phyloP scores from a whole-genome alignment of 2,888 invertebrate species.

The Timema podura region DNA sequence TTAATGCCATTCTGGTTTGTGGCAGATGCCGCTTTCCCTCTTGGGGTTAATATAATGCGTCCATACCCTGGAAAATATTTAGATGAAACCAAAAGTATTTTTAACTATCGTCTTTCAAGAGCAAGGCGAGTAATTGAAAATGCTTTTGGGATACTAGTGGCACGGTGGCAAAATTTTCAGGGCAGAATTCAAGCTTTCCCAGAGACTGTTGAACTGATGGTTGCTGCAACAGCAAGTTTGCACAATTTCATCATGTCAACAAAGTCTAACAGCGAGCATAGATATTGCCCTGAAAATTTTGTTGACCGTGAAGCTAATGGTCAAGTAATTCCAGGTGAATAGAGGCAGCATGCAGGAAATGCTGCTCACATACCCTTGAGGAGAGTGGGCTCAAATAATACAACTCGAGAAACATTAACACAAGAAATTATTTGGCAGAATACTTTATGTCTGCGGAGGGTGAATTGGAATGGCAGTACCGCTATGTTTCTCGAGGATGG shows the following conservation, averaged over 20 bases:
- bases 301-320: slow-evolving; percentile 19
- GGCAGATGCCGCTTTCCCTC: slow-evolving; percentile 28
- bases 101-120: slow-evolving; percentile 26
- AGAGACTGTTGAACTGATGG: slow-evolving; percentile 16
- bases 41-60: slow-evolving; percentile 23
- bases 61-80: slow-evolving; percentile 25
- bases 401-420: slow-evolving; percentile 7
- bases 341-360: slow-evolving; percentile 8
- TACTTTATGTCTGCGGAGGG: slow-evolving; percentile 22
- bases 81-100: slow-evolving; percentile 20
- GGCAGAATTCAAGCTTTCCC: slow-evolving; percentile 17
- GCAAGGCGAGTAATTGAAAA: slow-evolving; percentile 26
- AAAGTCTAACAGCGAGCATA: background rate
- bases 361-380: slow-evolving; percentile 11
- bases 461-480: slow-evolving; percentile 24
- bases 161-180: slow-evolving; percentile 21
- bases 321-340: slow-evolving; percentile 20
- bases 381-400: slow-evolving; percentile 14
- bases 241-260: slow-evolving; percentile 22
- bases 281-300: slow-evolving; percentile 19
- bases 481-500: slow-evolving; percentile 20
- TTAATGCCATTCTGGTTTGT: slow-evolving; percentile 22
- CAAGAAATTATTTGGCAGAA: slow-evolving; percentile 16
- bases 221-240: slow-evolving; percentile 20
- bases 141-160: slow-evolving; percentile 25